A percentile compares a stretch with the other conserved stretches of the same genome.
phyloP scores from a whole-genome alignment of 2,888 invertebrate species.

The Megaustenia siamemsis region DNA sequence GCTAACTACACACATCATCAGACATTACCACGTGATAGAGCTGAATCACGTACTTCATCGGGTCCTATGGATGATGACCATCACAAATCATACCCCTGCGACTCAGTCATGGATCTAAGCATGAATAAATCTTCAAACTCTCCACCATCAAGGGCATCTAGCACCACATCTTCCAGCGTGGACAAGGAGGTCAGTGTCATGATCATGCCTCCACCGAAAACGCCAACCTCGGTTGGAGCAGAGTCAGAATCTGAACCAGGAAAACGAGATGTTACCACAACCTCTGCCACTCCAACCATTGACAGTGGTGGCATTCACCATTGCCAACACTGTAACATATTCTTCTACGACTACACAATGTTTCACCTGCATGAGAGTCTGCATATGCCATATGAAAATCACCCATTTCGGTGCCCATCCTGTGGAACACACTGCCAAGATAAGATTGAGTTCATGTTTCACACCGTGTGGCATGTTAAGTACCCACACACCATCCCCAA shows the following conservation, averaged over 20 bases:
- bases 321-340: slow-evolving; percentile 75
- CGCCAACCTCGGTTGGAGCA: slow-evolving; percentile 65
- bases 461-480: slow-evolving; percentile 76
- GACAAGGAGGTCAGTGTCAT: slow-evolving; percentile 63
- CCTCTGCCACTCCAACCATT: slow-evolving; percentile 68
- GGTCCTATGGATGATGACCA: slow-evolving; percentile 22
- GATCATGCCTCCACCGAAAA: slow-evolving; percentile 60
- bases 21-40: slow-evolving; percentile 35
- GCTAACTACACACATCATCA: slow-evolving; percentile 20
- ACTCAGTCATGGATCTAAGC: slow-evolving; percentile 73
- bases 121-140: slow-evolving; percentile 66
- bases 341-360: slow-evolving; percentile 76
- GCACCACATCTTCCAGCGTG: slow-evolving; percentile 54
- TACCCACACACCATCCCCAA: slow-evolving; percentile 76
- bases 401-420: slow-evolving; percentile 74
- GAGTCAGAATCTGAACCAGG: slow-evolving; percentile 71
- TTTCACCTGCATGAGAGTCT: slow-evolving; percentile 75
- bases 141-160: slow-evolving; percentile 51
- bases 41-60: slow-evolving; percentile 46
- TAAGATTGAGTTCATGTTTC: slow-evolving; percentile 76
- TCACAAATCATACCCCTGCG: slow-evolving; percentile 55
- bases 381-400: slow-evolving; percentile 72
- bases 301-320: slow-evolving; percentile 73
- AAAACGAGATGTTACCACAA: slow-evolving; percentile 73
- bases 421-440: slow-evolving; percentile 75